Evolutionary conservation across 2,113 vertebrate genomes (phyloP).

Genomic region (Bos indicus): DNA sequence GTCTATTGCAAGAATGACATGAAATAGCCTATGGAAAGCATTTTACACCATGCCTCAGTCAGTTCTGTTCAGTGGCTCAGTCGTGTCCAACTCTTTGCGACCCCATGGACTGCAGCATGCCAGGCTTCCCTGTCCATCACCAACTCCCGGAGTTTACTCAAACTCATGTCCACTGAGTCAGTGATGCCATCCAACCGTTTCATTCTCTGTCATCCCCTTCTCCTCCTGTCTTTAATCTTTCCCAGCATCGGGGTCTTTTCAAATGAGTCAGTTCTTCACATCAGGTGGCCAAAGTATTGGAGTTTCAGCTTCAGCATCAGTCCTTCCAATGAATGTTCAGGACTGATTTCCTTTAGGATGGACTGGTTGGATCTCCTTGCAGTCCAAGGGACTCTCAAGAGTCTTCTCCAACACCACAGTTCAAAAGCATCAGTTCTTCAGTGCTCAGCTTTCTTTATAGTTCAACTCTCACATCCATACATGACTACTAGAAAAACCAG

Average conservation of each 20-base stretch:
- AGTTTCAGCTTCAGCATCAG: not conserved
- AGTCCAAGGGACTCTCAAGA: not conserved
- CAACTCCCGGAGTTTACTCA: not conserved
- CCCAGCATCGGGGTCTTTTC: not conserved
- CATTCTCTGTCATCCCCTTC: accelerated
- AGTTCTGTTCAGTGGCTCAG: not conserved
- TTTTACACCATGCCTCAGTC: not conserved
- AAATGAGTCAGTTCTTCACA: not conserved
- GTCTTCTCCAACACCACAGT: not conserved
- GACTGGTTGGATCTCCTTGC: not conserved
- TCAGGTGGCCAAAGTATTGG: not conserved
- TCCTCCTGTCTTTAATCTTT: not conserved
- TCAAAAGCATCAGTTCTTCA: not conserved
- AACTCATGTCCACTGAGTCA: not conserved
- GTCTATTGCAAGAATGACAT: not conserved
- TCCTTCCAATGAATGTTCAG: not conserved
- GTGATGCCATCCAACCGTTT: not conserved
- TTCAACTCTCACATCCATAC: not conserved
- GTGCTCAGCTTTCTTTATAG: not conserved
- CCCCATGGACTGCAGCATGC: not conserved
- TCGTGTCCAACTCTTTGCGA: accelerated
- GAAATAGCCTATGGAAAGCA: not conserved
- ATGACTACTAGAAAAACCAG: not conserved
- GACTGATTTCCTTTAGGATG: not conserved
- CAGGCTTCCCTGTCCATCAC: not conserved